Base-by-base conservation (phyloP, 2,797 vertebrate species). In the Labeo calbasu region DNA sequence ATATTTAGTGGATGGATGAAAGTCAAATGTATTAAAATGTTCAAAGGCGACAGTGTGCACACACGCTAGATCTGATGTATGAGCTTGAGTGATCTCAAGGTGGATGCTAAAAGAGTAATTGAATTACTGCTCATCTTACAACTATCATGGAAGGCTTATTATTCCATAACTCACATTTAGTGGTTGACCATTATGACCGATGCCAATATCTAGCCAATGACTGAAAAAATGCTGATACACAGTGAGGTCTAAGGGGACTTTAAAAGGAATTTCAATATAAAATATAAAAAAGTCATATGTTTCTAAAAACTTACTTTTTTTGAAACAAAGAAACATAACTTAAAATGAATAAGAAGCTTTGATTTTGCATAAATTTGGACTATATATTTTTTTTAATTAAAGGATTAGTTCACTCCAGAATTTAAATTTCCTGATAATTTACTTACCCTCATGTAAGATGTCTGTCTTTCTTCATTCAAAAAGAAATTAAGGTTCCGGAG, bases 1-100 rank as follows among this genome's bases (percentile, higher is more conserved):
- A 88, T 88, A 90, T 91, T 90, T 79, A 85, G 68, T 32, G 76
- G 77, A 66, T 77, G 82, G 75, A 87, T 81, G 77, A 87, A 87
- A 84, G 75, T 88, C 71, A 57, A 84, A 87, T 87, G 82, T 86
- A 79, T 87, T 63, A 48, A 82, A 55, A 81, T 84, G 79, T 82
- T 73, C 66, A 72, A 32, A 83, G 85, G 72, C 63, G 86, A 66
- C 87, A 68, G 88, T 83, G 88, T 90, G 82, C 78, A 87, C 77
- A 77, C 84, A 84, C 82, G 82, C 77, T 86, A 86, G 68, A 84
- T 87, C 82, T 59, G n/a, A 80, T 81, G 4, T 70, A 73, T 48
- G 36, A 66, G 66, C 21, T 61, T 57, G 48, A 53, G 55, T 48
- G 32, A 68, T 50, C 61, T 17, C 53, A 17, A 55, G 78, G 78